Evolutionary conservation across 2,113 vertebrate species (phyloP), one percentile per base, ranked within the genome.

Genomic region (Acinonyx jubatus): DNA sequence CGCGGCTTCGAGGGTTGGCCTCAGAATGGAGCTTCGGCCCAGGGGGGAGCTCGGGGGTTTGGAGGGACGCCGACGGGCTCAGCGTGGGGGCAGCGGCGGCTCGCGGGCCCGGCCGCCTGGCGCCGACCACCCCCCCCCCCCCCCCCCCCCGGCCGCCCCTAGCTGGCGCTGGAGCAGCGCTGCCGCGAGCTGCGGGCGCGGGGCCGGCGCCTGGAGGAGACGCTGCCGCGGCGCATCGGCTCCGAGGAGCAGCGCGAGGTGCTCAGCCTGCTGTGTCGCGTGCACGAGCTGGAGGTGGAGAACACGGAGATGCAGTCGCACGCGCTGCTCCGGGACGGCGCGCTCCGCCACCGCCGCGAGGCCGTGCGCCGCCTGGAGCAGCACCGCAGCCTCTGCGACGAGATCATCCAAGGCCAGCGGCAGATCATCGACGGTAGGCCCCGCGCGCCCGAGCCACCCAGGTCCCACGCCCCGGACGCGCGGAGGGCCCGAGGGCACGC

Each of bases 381-480:
- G 97, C 99, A 99, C 98, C 98, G 98, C n/a, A 98, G 99, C 91
- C 98, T 99, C 84, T 99, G 99, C 38, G 98, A 99, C 5, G 99
- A 99, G 98, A 99, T 99, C 98, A 99, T 99, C 86, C 99, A 99
- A 98, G 99, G 99, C 97, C 99, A 99, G 98, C 97, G 99, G 52
- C 99, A 98, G 98, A 98, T 99, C 96, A 99, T 99, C 1, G 73
- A 99, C 0, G 99, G 99, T 99, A 98, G 73, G 98, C 5, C 41
- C 36, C 0, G 0, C 0, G 0, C 1, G 0, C 3, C 38, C 0
- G 15, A 23, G 61, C 63, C 16, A 1, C 33, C 31, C 48, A 0
- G 21, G 45, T 45, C 45, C 45, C 45, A 45, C 45, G 45, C 45
- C 45, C 45, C 7, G 45, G 45, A 45, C 45, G 45, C 10, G 1